Conservation (phyloP, 1,140 invertebrate species). For the Zaprionus kolodkinae region DNA sequence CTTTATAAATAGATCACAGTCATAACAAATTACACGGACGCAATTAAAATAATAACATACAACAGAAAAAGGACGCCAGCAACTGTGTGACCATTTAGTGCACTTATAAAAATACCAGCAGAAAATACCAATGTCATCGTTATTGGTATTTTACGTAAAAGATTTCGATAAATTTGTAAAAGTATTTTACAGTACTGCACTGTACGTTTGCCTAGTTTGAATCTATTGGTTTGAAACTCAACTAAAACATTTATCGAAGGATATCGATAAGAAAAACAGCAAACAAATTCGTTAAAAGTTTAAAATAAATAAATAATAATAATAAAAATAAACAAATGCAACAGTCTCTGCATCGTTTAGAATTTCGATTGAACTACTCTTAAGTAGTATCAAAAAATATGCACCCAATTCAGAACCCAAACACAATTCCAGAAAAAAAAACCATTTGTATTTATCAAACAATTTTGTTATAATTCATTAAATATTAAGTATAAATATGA, state of each 20-base stretch:
- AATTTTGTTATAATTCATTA: slow-evolving; percentile 79
- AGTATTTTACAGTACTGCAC: not conserved
- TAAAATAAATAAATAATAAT: too few relatives aligned
- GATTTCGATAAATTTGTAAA: not conserved
- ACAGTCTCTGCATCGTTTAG: not conserved
- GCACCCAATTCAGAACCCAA: too few relatives aligned
- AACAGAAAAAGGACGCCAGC: slow-evolving; percentile 22
- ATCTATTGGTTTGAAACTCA: not conserved
- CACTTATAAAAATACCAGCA: not conserved
- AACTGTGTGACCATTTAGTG: slow-evolving; percentile 3
- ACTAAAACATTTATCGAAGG: not conserved
- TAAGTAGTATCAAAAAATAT: not conserved
- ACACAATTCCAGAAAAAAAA: slow-evolving; percentile 16
- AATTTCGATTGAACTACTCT: not conserved
- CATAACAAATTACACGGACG: not conserved
- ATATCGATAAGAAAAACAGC: not conserved
- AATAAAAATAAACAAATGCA: too few relatives aligned
- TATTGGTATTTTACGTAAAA: not conserved
- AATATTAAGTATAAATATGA: slow-evolving; percentile 79
- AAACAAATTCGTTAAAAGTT: too few relatives aligned
- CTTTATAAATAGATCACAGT: not conserved
- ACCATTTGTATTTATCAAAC: slow-evolving; percentile 57
- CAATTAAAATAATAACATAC: not conserved
- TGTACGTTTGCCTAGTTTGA: not conserved
- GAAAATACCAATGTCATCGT: not conserved